Evolutionary conservation across 1,140 invertebrate species (phyloP).

Genomic region (Ostrea edulis): DNA sequence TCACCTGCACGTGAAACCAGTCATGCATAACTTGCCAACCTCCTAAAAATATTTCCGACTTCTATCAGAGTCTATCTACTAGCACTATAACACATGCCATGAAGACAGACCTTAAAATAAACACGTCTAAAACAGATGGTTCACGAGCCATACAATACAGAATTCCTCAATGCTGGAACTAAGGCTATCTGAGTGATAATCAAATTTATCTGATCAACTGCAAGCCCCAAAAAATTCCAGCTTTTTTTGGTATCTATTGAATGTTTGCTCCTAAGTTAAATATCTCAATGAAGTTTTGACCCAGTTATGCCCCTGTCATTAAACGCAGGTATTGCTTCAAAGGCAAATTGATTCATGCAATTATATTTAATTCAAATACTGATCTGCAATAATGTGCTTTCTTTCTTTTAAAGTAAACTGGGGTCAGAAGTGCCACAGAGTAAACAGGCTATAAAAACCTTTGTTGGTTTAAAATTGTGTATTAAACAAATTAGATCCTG

Average conservation of each 20-base stretch:
- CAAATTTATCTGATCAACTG: conserved; percentile 1
- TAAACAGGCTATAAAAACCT: not conserved
- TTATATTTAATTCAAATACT: not conserved
- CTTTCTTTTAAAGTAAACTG: conserved; percentile 17
- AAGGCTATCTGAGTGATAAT: not conserved
- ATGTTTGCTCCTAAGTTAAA: not conserved
- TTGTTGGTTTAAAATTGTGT: not conserved
- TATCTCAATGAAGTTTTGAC: not conserved
- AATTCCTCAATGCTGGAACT: not conserved
- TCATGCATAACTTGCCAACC: not conserved
- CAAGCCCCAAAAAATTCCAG: conserved; percentile 1
- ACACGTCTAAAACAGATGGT: not conserved
- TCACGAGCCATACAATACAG: not conserved
- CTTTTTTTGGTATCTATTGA: not conserved
- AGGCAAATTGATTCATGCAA: not conserved
- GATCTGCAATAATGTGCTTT: conserved; percentile 2
- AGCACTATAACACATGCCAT: not conserved
- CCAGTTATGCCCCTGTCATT: not conserved
- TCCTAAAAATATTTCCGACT: not conserved
- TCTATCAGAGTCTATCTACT: not conserved
- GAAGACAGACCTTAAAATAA: not conserved
- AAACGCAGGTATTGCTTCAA: not conserved
- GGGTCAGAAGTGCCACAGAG: not conserved
- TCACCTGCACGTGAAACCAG: not conserved
- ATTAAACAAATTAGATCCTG: conserved; percentile 15